A percentile compares a stretch with the other conserved stretches of the same genome.
phyloP scores from a whole-genome alignment of 2,888 invertebrate species.

The Melinopterus prodromus region DNA sequence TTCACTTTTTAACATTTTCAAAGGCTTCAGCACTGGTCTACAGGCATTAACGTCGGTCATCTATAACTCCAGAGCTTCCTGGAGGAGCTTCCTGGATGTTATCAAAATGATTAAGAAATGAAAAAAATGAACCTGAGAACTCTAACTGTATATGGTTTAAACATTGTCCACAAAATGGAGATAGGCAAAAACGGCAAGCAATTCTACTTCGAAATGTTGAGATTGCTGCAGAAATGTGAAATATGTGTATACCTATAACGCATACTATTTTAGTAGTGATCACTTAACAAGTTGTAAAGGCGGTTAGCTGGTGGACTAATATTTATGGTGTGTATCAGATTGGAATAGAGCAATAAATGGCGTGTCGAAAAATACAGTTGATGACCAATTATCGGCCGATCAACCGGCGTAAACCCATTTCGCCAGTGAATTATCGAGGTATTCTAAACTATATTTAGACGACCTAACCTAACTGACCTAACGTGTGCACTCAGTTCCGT shows the following conservation, averaged over 20 bases:
- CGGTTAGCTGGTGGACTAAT: not conserved
- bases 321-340: not conserved
- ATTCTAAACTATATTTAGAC: conserved; percentile 23
- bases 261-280: not conserved
- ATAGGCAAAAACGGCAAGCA: too few species aligned
- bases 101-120: too few species aligned
- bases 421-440: conserved; percentile 10
- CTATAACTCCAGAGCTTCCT: too few species aligned
- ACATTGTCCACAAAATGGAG: too few species aligned
- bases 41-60: too few species aligned
- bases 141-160: too few species aligned
- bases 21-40: too few species aligned
- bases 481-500: conserved; percentile 20
- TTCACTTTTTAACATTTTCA: too few species aligned
- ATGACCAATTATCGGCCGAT: conserved; percentile 22
- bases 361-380: conserved; percentile 7
- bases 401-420: conserved; percentile 18
- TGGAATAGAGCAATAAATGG: conserved; percentile 4
- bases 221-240: too few species aligned
- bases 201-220: too few species aligned
- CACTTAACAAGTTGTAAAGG: not conserved
- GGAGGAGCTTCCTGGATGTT: too few species aligned
- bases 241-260: not conserved
- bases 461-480: conserved; percentile 25
- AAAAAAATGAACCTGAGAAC: too few species aligned